Conservation (phyloP, 2,797 vertebrate genomes). For the Onychomys leucogaster region DNA sequence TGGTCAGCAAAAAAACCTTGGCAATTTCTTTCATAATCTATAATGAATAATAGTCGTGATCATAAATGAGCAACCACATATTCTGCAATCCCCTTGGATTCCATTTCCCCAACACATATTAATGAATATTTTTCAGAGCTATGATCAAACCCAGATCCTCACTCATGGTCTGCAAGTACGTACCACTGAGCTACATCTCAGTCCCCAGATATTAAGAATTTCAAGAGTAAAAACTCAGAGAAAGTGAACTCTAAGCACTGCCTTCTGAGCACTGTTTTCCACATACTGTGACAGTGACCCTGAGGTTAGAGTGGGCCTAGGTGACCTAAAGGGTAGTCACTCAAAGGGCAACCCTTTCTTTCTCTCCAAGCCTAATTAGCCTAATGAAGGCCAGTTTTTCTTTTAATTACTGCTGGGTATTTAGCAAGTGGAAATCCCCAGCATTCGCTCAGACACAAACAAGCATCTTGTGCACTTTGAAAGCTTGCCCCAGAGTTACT, state of each 20-base stretch:
- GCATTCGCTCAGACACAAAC: conserved; percentile 15
- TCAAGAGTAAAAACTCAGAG: background rate
- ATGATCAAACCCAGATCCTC: background rate
- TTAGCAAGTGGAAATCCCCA: background rate
- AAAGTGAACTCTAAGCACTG: background rate
- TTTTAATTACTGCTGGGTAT: conserved; percentile 24
- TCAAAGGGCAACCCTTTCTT: background rate
- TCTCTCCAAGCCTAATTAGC: background rate
- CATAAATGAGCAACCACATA: background rate
- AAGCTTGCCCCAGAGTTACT: conserved; percentile 14
- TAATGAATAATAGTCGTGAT: background rate
- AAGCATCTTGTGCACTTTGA: conserved; percentile 28
- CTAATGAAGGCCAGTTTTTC: conserved; percentile 1
- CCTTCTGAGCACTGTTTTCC: background rate
- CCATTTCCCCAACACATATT: background rate
- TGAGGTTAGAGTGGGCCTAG: background rate
- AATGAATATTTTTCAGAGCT: background rate
- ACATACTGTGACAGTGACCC: fast-evolving
- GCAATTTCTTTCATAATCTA: background rate
- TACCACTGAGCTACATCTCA: background rate
- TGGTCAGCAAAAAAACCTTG: background rate
- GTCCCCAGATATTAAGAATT: conserved; percentile 2
- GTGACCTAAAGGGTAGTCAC: background rate
- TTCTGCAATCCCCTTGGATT: background rate
- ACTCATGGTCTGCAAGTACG: background rate